Evolutionary conservation across 2,797 vertebrate genomes (phyloP).

Genomic region (Pangasius larnaudii): DNA sequence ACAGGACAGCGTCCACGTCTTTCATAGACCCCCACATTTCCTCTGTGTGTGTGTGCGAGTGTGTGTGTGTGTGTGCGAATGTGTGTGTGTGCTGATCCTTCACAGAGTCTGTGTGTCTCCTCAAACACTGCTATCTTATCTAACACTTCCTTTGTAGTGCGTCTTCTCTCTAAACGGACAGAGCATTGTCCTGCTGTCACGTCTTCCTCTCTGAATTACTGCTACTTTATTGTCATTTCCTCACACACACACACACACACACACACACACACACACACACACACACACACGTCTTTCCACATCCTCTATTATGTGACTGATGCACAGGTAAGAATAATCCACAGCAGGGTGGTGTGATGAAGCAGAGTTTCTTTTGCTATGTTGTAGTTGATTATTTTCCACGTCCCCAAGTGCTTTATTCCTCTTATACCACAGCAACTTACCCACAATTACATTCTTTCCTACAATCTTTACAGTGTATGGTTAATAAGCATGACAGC

Average conservation of each 20-base stretch:
- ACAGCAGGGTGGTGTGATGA: too few species aligned
- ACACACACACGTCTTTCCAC: neutral
- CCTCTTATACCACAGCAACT: too few species aligned
- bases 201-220: neutral
- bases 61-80: neutral
- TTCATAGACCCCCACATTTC: neutral
- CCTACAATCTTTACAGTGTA: too few species aligned
- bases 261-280: neutral
- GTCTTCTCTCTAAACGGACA: neutral
- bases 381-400: too few species aligned
- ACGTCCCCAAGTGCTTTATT: too few species aligned
- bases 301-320: too few species aligned
- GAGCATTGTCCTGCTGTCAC: slow-evolving; percentile 5
- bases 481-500: too few species aligned
- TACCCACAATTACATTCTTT: too few species aligned
- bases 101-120: neutral
- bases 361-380: too few species aligned
- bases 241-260: neutral
- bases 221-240: neutral
- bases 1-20: neutral
- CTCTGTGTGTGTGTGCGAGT: slow-evolving; percentile 2
- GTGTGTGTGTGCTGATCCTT: neutral
- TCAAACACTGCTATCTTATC: neutral
- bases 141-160: neutral
- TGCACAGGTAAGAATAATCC: too few species aligned